Evolutionary conservation across 2,888 invertebrate genomes (phyloP).

Genomic region (Campoplex nolae): DNA sequence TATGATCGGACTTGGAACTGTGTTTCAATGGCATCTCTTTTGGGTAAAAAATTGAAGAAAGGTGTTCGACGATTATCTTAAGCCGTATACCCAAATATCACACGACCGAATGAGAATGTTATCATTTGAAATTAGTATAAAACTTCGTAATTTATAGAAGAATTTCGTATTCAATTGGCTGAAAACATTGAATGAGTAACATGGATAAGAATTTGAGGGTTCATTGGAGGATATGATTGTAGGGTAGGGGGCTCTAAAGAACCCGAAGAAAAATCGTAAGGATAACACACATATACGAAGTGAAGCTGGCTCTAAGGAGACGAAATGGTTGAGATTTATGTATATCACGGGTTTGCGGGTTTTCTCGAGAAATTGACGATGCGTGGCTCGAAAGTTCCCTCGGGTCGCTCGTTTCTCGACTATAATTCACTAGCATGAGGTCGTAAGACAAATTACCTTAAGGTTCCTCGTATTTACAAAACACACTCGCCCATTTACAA

Average conservation of each 20-base stretch:
- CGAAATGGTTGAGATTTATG: conserved; percentile 35
- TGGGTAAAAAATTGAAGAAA: neutral
- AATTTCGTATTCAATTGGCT: neutral
- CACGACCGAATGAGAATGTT: neutral
- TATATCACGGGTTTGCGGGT: conserved; percentile 11
- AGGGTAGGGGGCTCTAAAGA: neutral
- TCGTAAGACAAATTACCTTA: conserved; percentile 39
- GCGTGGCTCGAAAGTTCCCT: conserved; percentile 40
- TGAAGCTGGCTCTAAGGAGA: conserved; percentile 26
- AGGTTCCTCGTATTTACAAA: conserved; percentile 30
- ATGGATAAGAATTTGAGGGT: neutral
- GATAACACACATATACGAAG: conserved; percentile 6
- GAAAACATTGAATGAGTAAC: neutral
- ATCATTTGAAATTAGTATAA: neutral
- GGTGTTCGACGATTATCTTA: neutral
- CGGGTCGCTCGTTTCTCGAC: conserved; percentile 25
- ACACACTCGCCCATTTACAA: conserved; percentile 37
- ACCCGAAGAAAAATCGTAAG: conserved; percentile 1
- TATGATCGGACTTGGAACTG: neutral
- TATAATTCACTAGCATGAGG: conserved; percentile 32
- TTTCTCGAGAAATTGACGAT: conserved; percentile 23
- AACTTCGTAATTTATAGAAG: too few relatives aligned
- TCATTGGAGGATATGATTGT: conserved; percentile 4
- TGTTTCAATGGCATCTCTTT: neutral
- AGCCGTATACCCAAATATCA: neutral